Conservation (phyloP, 1,140 invertebrate species). For the Vanessa tameamea region DNA sequence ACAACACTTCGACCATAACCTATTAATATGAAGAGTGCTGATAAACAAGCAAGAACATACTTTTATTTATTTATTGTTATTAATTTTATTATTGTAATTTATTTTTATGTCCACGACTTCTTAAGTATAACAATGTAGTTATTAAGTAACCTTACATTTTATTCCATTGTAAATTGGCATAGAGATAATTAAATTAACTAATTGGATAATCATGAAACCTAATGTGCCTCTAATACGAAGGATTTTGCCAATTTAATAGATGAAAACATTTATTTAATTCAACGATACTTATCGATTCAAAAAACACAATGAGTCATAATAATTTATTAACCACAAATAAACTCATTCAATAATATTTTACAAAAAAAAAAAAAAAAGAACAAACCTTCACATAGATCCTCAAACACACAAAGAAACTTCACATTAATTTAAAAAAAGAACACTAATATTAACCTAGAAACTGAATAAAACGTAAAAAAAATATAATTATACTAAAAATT, state of each 20-base stretch:
- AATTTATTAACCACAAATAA: too few species aligned
- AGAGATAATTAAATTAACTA: slow-evolving; percentile 9
- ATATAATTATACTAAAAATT: slow-evolving; percentile 11
- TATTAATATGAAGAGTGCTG: too few species aligned
- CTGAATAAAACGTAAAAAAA: background rate
- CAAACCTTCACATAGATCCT: background rate
- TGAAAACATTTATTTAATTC: background rate
- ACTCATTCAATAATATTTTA: too few species aligned
- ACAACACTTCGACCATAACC: too few species aligned
- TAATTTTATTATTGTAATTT: too few species aligned
- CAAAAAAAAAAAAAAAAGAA: background rate
- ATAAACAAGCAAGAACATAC: too few species aligned
- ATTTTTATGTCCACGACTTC: too few species aligned
- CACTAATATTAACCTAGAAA: background rate
- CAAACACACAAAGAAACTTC: background rate
- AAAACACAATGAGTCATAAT: too few species aligned
- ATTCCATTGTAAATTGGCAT: background rate
- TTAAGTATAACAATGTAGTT: background rate
- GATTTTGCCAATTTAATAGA: background rate
- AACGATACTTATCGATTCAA: too few species aligned
- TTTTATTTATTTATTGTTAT: too few species aligned
- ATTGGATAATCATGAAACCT: slow-evolving; percentile 6
- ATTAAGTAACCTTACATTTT: background rate
- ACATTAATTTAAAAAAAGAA: background rate
- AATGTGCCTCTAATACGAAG: background rate